Base-by-base conservation (phyloP, 2,113 vertebrate genomes). In the Podilymbus podiceps region DNA sequence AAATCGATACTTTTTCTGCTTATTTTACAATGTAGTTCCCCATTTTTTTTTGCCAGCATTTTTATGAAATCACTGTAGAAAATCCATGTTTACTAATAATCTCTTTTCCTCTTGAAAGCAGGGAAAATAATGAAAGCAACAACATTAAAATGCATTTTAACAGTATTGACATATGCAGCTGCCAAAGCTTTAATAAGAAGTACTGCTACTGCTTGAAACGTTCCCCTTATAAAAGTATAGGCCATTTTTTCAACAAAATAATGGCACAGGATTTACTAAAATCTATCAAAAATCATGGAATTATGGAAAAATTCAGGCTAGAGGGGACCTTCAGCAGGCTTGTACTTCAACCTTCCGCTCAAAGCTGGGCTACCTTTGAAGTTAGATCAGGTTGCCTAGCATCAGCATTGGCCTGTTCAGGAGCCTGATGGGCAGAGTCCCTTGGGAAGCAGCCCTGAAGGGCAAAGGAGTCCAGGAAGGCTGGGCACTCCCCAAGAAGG, bases 1-100 rank as follows among this genome's bases (percentile, higher is more conserved):
- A 96, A 96, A 95, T 79, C 46, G 96, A 96, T 96, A 93, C 93
- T 46, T 96, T 91, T 95, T 72, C 76, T 97, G 64, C 73, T 87
- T 93, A 68, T 91, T 95, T 96, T 97, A 79, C 74, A 53, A 72
- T 0, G 10, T 68, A 89, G 88, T 97, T 96, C 95, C 93, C 95
- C 49, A 64, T 52, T 15, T 62, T 89, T 62, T 89, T 96, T 96
- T 89, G 93, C 95, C 91, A 97, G 84, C 22, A 56, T 72, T 91
- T 90, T 96, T 75, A 96, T 79, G 44, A 85, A 82, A 90, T 76
- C 30, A 38, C 50, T 79, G 92, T 60, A 88, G 74, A 94, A 96
- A 96, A 89, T 76, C 85, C 21, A 7, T 96, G 49, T 96, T 97
- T 96, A 96, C 94, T 91, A 91, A 95, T 82, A 93, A 87, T 49